phyloP scores from a whole-genome alignment of 2,113 vertebrate genomes.

The Saimiri boliviensis region DNA sequence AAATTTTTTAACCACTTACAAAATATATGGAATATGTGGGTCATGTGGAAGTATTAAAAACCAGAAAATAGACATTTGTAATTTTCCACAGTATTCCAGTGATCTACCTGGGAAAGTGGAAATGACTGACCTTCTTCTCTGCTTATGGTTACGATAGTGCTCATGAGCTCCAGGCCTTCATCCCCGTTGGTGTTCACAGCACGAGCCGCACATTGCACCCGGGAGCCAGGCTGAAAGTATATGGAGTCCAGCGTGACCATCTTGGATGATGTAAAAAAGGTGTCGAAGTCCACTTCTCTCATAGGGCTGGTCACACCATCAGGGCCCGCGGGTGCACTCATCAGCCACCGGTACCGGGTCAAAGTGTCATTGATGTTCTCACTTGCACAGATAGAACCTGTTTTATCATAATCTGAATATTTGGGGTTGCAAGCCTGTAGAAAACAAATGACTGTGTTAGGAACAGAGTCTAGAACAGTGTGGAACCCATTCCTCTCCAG shows the following conservation, averaged over 20 bases:
- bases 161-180: constrained; percentile 94
- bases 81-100: rapidly evolving
- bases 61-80: not conserved
- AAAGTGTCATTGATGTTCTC: constrained; percentile 95
- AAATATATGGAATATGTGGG: not conserved
- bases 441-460: not conserved
- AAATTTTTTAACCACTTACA: not conserved
- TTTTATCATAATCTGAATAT: constrained; percentile 93
- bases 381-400: constrained; percentile 93
- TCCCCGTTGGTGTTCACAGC: constrained; percentile 91
- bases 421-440: constrained; percentile 94
- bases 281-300: constrained; percentile 95
- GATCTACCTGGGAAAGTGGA: rapidly evolving
- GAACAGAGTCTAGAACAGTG: no score
- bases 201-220: constrained; percentile 93
- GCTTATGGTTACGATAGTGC: constrained; percentile 89
- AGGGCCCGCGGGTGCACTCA: constrained; percentile 90
- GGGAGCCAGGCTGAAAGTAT: constrained; percentile 95
- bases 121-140: constrained; percentile 89
- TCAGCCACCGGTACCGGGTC: constrained; percentile 94
- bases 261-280: constrained; percentile 97
- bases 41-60: not conserved
- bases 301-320: constrained; percentile 95
- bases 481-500: not conserved
- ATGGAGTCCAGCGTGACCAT: constrained; percentile 94